Base-by-base conservation (phyloP, 2,888 invertebrate genomes). In the Carabus problematicus region DNA sequence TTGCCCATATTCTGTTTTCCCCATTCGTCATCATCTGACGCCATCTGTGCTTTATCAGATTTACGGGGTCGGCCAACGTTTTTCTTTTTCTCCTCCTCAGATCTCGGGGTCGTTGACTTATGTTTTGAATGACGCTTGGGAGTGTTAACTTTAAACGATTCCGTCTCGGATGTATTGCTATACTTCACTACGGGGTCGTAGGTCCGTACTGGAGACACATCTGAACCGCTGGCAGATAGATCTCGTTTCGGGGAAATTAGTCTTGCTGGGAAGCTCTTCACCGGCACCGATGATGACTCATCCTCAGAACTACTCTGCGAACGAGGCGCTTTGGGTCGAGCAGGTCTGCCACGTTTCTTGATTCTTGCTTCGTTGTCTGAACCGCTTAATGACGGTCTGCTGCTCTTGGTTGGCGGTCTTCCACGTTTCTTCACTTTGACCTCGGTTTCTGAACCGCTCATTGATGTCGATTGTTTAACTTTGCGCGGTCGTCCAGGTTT, bases 401-500 rank as follows among this genome's bases (percentile, higher is more conserved):
- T 71, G 7, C 70, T 71, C 64, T 75, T 75, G 19, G 74, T 75
- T 45, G 76, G 74, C 0, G 76, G 74, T 52, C 77, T 69, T 6
- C 76, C 76, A 4, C 77, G 74, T 63, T 76, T 76, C 43, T 77
- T 77, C 16, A 72, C 73, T 14, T 73, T 74, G 18, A 73, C 73
- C 39, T 72, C 70, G 70, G 41, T 71, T 29, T 72, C 73, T 14
- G 72, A 70, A 29, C 70, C 71, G 70, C 67, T 72, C 7, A 75
- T 74, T n/a, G 70, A 63, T 39, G 60, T 63, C 39, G 66, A 47
- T 42, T 75, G 73, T 71, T 81, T 79, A 12, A 76, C 77, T 72
- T 84, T 85, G n/a, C 84, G 78, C 14, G 83, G 84, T 62, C 82
- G 78, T 40, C 84, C 83, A 19, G 82, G 80, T 73, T 75, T 79